These are phyloP conservation scores for Calliopsis andreniformis DNA, from an alignment of 1,140 invertebrate genomes.

Conservation along the genomic window DNA sequence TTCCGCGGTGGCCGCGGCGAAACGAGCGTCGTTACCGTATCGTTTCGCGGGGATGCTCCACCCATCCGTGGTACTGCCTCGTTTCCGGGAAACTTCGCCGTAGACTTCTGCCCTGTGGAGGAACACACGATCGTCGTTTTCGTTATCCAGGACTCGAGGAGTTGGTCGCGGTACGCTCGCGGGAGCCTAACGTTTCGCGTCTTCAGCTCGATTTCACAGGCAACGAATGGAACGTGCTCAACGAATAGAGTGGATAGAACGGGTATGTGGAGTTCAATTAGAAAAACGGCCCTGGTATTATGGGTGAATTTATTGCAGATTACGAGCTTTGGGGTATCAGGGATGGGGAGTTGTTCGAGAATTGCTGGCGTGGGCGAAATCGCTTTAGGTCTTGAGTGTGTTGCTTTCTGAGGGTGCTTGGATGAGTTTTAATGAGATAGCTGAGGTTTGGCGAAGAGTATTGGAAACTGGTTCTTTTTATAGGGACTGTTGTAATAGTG, in stretches of 20 bases:
- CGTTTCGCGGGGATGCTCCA: constrained; percentile 31
- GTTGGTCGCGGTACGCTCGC: constrained; percentile 29
- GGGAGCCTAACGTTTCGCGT: neutral
- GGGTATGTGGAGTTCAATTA: constrained; percentile 4
- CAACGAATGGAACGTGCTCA: neutral
- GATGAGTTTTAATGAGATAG: too few relatives aligned
- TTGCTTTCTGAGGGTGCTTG: too few relatives aligned
- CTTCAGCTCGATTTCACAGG: neutral
- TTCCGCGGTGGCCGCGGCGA: constrained; percentile 19
- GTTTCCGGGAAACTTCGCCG: constrained; percentile 28
- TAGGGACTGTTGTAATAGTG: neutral
- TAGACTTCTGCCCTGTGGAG: constrained; percentile 4
- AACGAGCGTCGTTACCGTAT: constrained; percentile 50
- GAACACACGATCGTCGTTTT: constrained; percentile 3
- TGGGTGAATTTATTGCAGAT: constrained; percentile 19
- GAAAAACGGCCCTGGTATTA: neutral
- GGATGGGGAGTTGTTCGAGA: neutral
- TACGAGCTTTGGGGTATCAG: neutral
- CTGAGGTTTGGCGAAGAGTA: too few relatives aligned
- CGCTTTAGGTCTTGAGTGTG: too few relatives aligned
- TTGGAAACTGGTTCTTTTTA: too few relatives aligned
- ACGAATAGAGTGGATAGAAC: neutral
- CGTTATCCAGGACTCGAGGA: constrained; percentile 23
- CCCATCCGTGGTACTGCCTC: constrained; percentile 5
- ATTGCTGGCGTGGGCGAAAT: neutral